Evolutionary conservation across 2,888 invertebrate genomes (phyloP), one percentile per base, ranked within the genome.

Genomic region (Caradrina kadenii): DNA sequence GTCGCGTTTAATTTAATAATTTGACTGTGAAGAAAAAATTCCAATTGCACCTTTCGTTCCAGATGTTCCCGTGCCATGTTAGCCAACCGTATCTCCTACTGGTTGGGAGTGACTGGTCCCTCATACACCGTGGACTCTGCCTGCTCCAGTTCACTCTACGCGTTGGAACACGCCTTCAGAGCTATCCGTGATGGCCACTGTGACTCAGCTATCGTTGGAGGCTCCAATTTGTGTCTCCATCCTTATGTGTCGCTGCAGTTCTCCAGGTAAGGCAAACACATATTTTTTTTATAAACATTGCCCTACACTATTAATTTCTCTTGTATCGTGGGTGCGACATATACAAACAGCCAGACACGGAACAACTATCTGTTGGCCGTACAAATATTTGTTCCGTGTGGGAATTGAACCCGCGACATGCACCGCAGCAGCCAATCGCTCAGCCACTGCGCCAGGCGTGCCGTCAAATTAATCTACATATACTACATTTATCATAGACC

Each of bases 101-200:
- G 97, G 93, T 96, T 99, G 74, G 99, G 99, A 35, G 96, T 98
- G 19, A 97, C 97, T 84, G 99, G 99, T 0, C 99, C 99, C 0
- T 98, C 99, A 7, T 98, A 97, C 93, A 96, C 98, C 0, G 96
- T 98, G 13, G 99, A 99, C 93, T 98, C 99, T 0, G 99, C 99
- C 0, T 99, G 99, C 91, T 99, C 99, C n/a, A 99, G 99, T 66
- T 98, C 99, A 11, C 96, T 99, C 80, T 97, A 98, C 83, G 99
- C 99, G 0, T 81, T 99, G 67, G 98, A 99, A 85, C 97, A 97
- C 78, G 98, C 98, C 17, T 98, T 97, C 90, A 96, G 96, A 59
- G 97, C 98, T 0, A 97, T 99, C 56, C 96, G 98, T 48, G 97
- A 97, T 80, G 99, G 98, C 0, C 97, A 97, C 75, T 98, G 99